phyloP scores from a whole-genome alignment of 2,113 vertebrate species.

The Engraulis encrasicolus region DNA sequence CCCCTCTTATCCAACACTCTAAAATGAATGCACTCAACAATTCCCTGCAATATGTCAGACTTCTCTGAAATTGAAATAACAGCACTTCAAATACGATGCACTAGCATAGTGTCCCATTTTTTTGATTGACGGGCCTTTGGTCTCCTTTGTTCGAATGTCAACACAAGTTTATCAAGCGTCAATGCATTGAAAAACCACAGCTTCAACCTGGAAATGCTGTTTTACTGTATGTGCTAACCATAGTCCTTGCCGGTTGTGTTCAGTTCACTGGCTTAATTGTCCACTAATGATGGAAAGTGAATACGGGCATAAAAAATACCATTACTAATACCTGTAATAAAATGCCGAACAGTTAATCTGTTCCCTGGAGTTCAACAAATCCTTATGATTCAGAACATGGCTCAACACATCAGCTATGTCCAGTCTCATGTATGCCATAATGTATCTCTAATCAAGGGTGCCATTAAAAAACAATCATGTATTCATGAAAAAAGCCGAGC shows the following conservation, averaged over 20 bases:
- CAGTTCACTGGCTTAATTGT: neutral
- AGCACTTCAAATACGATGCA: neutral
- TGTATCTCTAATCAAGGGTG: slow-evolving; percentile 24
- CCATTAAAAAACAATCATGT: slow-evolving; percentile 31
- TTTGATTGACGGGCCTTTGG: neutral
- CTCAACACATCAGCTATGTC: slow-evolving; percentile 27
- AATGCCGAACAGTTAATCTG: neutral
- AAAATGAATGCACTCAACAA: neutral
- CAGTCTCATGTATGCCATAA: slow-evolving; percentile 25
- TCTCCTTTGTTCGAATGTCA: neutral
- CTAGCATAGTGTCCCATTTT: neutral
- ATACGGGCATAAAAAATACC: neutral
- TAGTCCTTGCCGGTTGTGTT: neutral
- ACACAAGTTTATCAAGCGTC: neutral
- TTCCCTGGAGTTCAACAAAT: neutral
- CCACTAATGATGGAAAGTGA: neutral
- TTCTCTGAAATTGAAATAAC: neutral
- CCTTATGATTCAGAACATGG: neutral
- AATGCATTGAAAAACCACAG: neutral
- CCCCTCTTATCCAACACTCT: neutral
- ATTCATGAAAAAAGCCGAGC: slow-evolving; percentile 37
- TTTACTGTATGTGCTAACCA: neutral
- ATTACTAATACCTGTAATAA: neutral
- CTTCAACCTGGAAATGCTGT: neutral
- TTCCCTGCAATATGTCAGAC: neutral